phyloP scores from a whole-genome alignment of 2,888 invertebrate species.

The Chrysomela aeneicollis region DNA sequence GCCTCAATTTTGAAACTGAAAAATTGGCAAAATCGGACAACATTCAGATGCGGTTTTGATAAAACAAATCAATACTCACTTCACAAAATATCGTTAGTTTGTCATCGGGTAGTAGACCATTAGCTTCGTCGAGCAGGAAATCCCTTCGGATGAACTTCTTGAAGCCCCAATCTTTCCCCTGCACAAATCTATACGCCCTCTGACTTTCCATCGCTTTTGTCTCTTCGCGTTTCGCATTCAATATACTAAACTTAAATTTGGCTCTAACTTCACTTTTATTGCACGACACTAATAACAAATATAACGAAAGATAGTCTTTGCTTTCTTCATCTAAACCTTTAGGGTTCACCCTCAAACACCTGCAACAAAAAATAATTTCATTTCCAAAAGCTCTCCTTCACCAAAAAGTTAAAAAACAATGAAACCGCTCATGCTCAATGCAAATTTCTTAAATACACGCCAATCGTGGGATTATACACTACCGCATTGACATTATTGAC shows the following conservation, averaged over 20 bases:
- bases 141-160: conserved; percentile 99
- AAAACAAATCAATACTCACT: conserved; percentile 64
- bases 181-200: conserved; percentile 98
- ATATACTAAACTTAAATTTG: conserved; percentile 99
- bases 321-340: conserved; percentile 99
- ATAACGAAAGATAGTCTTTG: conserved; percentile 99
- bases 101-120: conserved; percentile 97
- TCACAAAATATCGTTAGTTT: conserved; percentile 99
- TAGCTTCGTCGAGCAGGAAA: conserved; percentile 98
- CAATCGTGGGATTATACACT: neutral
- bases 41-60: neutral
- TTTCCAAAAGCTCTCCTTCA: no score
- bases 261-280: conserved; percentile 99
- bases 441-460: neutral
- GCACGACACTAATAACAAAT: conserved; percentile 98
- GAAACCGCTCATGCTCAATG: neutral
- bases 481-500: neutral
- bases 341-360: conserved; percentile 99
- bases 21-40: no score
- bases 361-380: conserved; percentile 55
- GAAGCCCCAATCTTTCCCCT: conserved; percentile 99
- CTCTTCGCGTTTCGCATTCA: conserved; percentile 99
- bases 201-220: conserved; percentile 99
- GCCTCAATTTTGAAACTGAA: no score
- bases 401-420: no score